Percentiles rank a stretch among this genome's conserved stretches.
Evolutionary conservation across 2,888 invertebrate genomes (phyloP).

Genomic region (Blera fallax): DNA sequence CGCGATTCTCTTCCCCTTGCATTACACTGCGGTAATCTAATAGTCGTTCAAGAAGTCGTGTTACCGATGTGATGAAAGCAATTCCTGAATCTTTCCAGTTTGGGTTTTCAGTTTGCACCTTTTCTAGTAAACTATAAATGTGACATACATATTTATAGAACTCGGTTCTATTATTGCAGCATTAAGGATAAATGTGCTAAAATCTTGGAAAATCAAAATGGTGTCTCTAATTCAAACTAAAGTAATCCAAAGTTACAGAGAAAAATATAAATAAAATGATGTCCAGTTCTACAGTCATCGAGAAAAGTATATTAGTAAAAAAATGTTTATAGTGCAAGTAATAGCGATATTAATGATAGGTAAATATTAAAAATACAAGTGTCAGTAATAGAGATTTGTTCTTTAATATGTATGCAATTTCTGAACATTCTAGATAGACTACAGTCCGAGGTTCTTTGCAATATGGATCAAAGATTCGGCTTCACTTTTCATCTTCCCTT

Average conservation of each 20-base stretch:
- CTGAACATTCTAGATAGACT: too few relatives aligned
- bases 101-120: constrained; percentile 92
- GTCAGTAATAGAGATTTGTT: too few relatives aligned
- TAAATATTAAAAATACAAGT: too few relatives aligned
- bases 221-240: not conserved
- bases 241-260: not conserved
- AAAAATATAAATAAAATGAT: not conserved
- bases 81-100: constrained; percentile 96
- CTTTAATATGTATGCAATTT: too few relatives aligned
- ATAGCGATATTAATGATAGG: not conserved
- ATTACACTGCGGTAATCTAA: constrained; percentile 97
- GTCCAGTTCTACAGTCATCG: not conserved
- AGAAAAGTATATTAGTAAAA: not conserved
- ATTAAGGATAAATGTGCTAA: not conserved
- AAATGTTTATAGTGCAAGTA: not conserved
- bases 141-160: constrained; percentile 3
- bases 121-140: constrained; percentile 88
- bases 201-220: constrained; percentile 1
- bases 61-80: constrained; percentile 95
- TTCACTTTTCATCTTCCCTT: too few relatives aligned
- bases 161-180: not conserved
- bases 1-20: constrained; percentile 96
- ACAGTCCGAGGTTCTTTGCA: too few relatives aligned
- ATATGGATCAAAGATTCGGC: too few relatives aligned
- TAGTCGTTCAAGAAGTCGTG: constrained; percentile 92